A percentile compares a stretch with the other conserved stretches of the same genome.
These are phyloP conservation scores for Nasonovia ribisnigri DNA, from an alignment of 2,888 invertebrate species.

Conservation along the genomic window DNA sequence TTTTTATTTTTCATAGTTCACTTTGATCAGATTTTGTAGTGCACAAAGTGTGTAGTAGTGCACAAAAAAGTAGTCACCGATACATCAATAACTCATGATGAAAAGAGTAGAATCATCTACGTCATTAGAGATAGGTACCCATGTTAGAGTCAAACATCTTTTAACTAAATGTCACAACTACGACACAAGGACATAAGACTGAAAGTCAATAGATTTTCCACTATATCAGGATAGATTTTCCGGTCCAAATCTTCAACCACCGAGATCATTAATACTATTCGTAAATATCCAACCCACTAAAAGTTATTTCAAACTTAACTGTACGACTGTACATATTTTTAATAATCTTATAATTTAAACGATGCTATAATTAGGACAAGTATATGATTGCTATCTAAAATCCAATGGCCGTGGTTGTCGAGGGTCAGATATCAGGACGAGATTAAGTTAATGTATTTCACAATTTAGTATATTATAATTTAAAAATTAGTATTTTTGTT, in stretches of 20 bases:
- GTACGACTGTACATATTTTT: background rate
- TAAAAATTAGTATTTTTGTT: background rate
- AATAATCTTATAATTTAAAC: background rate
- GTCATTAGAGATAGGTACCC: background rate
- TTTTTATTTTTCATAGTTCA: no score
- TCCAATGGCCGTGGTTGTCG: background rate
- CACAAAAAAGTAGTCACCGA: no score
- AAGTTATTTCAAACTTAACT: background rate
- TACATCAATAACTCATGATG: background rate
- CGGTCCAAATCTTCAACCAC: background rate
- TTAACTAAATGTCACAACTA: background rate
- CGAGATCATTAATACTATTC: background rate
- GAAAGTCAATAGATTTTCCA: background rate
- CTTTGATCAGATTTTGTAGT: no score
- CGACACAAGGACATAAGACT: background rate
- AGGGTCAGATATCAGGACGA: background rate
- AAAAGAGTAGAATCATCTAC: background rate
- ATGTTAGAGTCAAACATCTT: background rate
- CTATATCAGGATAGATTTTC: no score
- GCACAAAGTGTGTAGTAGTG: no score
- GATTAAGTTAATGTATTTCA: background rate
- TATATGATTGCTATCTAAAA: background rate
- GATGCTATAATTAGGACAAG: background rate
- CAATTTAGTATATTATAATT: background rate
- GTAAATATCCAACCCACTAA: background rate